Percentiles rank a stretch among this genome's conserved stretches.
Conservation (phyloP, 2,888 invertebrate genomes). For the Agonopterix heracliana region DNA sequence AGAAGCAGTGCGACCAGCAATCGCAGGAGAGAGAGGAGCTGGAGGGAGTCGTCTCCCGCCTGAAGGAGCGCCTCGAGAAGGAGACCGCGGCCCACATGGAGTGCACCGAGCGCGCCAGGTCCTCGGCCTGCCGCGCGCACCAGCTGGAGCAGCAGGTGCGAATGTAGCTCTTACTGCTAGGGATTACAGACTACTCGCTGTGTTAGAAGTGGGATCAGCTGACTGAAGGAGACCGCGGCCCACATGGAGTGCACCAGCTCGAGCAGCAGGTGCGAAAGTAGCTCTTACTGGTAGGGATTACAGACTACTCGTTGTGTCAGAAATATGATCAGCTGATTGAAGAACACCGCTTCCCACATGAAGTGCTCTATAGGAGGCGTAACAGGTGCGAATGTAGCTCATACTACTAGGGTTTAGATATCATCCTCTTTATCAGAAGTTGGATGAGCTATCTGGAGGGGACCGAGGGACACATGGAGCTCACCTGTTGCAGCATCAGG, state of each 20-base stretch:
- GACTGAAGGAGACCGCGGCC: constrained; percentile 84
- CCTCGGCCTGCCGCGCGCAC: constrained; percentile 72
- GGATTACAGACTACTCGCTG: too few relatives aligned
- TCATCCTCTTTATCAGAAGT: too few relatives aligned
- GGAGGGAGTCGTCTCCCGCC: constrained; percentile 85
- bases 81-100: constrained; percentile 93
- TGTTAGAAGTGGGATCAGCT: background rate
- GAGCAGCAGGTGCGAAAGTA: constrained; percentile 65
- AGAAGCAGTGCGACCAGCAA: constrained; percentile 92
- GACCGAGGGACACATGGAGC: constrained; percentile 90
- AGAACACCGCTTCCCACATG: constrained; percentile 90
- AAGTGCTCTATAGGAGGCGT: constrained; percentile 72
- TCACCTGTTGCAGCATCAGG: constrained; percentile 79
- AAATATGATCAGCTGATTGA: constrained; percentile 30
- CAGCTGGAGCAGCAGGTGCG: constrained; percentile 77
- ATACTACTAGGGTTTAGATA: too few relatives aligned
- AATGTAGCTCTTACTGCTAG: too few relatives aligned
- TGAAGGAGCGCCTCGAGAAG: constrained; percentile 91
- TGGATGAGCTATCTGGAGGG: too few relatives aligned
- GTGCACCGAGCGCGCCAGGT: constrained; percentile 83
- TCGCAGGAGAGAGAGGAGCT: constrained; percentile 95
- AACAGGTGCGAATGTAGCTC: constrained; percentile 45
- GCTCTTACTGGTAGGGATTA: too few relatives aligned
- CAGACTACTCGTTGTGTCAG: too few relatives aligned
- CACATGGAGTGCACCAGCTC: constrained; percentile 87